These are phyloP conservation scores for Creontiades dilutus DNA, from an alignment of 2,888 invertebrate genomes.

Conservation along the genomic window DNA sequence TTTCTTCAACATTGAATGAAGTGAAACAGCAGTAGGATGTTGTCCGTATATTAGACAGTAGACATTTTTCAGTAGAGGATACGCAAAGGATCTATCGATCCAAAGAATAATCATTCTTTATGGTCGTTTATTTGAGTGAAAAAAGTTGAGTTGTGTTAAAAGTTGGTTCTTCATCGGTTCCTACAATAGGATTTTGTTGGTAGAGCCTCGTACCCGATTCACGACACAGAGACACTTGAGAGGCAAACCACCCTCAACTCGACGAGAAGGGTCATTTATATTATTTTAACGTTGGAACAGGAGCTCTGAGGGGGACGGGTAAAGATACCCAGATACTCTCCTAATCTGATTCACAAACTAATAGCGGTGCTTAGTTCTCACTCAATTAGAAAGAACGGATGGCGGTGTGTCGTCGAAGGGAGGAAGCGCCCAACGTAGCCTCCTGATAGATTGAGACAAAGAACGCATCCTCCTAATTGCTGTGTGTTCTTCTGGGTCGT, in stretches of 20 bases:
- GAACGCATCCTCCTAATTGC: conserved; percentile 67
- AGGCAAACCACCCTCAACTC: background rate
- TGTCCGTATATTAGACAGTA: too few relatives aligned
- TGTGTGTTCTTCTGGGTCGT: conserved; percentile 28
- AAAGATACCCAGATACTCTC: conserved; percentile 64
- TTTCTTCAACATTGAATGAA: too few relatives aligned
- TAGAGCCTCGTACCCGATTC: too few relatives aligned
- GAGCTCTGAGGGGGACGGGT: conserved; percentile 36
- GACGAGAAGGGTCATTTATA: conserved; percentile 2
- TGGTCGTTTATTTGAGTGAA: too few relatives aligned
- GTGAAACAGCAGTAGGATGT: too few relatives aligned
- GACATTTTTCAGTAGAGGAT: too few relatives aligned
- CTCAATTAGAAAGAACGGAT: conserved; percentile 66
- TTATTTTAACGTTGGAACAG: background rate
- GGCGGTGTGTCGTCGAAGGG: conserved; percentile 42
- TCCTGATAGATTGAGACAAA: conserved; percentile 70
- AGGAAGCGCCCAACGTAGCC: background rate
- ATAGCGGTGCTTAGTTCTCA: conserved; percentile 72
- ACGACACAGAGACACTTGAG: background rate
- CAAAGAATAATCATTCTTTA: too few relatives aligned
- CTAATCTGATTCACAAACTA: conserved; percentile 72
- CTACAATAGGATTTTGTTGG: too few relatives aligned
- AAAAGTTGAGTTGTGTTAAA: too few relatives aligned
- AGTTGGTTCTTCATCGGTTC: too few relatives aligned
- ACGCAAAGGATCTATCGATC: too few relatives aligned